Conservation (phyloP, 2,113 vertebrate species). For the Plectropomus leopardus region DNA sequence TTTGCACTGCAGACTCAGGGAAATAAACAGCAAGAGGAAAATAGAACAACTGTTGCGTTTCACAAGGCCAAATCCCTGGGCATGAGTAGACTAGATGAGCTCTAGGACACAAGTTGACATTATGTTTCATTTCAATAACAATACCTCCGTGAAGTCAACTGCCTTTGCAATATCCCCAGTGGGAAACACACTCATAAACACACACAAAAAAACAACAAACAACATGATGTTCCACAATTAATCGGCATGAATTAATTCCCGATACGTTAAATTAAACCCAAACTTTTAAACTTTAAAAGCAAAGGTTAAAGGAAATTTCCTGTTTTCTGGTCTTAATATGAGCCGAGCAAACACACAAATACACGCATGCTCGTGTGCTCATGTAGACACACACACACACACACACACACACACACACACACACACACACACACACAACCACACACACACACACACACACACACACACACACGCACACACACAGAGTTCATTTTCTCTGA, state of each 20-base stretch:
- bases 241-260: slow-evolving; percentile 27
- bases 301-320: background rate
- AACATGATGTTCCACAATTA: slow-evolving; percentile 11
- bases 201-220: background rate
- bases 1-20: slow-evolving; percentile 46
- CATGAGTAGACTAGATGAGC: slow-evolving; percentile 56
- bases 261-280: background rate
- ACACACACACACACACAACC: background rate
- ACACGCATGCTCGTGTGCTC: slow-evolving; percentile 4
- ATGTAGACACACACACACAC: slow-evolving; percentile 14
- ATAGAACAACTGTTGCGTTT: slow-evolving; percentile 60
- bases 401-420: slow-evolving; percentile 10
- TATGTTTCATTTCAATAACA: slow-evolving; percentile 70
- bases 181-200: slow-evolving; percentile 15
- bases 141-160: slow-evolving; percentile 33
- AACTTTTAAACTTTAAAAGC: background rate
- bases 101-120: slow-evolving; percentile 61
- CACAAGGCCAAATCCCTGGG: slow-evolving; percentile 54
- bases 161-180: slow-evolving; percentile 35
- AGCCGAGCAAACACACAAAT: background rate
- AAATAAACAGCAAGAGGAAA: slow-evolving; percentile 54
- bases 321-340: background rate
- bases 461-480: slow-evolving; percentile 5
- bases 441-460: slow-evolving; percentile 3
- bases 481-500: slow-evolving; percentile 55